Conservation (phyloP, 2,888 invertebrate genomes). For the Megaustenia siamemsis region DNA sequence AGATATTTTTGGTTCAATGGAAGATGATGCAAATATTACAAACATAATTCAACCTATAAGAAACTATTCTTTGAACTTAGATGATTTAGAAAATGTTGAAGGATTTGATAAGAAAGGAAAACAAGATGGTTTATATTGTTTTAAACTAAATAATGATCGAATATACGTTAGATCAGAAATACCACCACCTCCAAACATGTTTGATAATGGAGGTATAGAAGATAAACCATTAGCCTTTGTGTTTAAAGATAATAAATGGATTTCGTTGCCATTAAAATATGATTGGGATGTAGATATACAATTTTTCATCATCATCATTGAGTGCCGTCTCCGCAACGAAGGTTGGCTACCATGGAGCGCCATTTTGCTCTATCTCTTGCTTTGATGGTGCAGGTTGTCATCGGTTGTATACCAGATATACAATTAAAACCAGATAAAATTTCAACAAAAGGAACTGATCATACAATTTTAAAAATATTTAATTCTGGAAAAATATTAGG, state of each 20-base stretch:
- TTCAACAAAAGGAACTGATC: not conserved
- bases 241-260: not conserved
- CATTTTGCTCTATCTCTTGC: too few relatives aligned
- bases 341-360: too few relatives aligned
- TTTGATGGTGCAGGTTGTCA: too few relatives aligned
- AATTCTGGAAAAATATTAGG: slow-evolving; percentile 16
- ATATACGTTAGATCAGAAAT: slow-evolving; percentile 3
- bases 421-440: not conserved
- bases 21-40: not conserved
- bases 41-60: not conserved
- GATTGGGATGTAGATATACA: slow-evolving; percentile 15
- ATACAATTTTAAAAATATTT: slow-evolving; percentile 23
- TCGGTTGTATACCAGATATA: too few relatives aligned
- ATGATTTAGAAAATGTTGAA: slow-evolving; percentile 33
- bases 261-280: not conserved
- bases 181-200: too few relatives aligned
- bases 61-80: not conserved
- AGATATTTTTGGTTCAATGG: slow-evolving; percentile 15
- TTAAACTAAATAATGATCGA: not conserved
- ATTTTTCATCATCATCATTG: too few relatives aligned
- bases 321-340: too few relatives aligned
- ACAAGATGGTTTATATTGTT: slow-evolving; percentile 21
- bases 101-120: slow-evolving; percentile 7
- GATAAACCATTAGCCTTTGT: not conserved
- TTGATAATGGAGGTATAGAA: slow-evolving; percentile 1